Evolutionary conservation across 1,140 invertebrate genomes (phyloP), one percentile per base, ranked within the genome.

Genomic region (Psilanteris sp.): DNA sequence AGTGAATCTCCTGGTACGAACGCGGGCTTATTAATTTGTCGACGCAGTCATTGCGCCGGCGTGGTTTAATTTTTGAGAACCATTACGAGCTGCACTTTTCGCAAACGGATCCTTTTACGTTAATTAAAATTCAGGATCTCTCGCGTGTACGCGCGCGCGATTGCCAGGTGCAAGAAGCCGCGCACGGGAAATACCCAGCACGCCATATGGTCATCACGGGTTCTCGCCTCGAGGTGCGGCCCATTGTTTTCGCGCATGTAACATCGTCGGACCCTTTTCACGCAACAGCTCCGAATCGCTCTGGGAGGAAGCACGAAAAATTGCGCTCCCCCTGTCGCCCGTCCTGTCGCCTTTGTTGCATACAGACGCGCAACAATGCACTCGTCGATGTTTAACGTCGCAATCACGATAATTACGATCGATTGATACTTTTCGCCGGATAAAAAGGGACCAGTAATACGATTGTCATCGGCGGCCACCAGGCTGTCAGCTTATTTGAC

Each of bases 161-260:
- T 46, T 22, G 39, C 67, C 55, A 71, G 67, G 67, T 71, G 67
- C 46, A 61, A 61, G 54, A 37, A 59, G 52, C 18, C 39, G 11
- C 2, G 16, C 18, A 24, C 20, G 46, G 44, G 26, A 59, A 70
- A 57, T 70, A 41, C 48, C 50, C 54, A 55, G 68, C 57, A 72
- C 50, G 68, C 68, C 57, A 71, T 71, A 71, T 71, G 67, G 67
- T 31, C 67, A 71, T 71, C 67, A 71, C 16, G 39, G n/a, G 13
- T 15, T 50, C 48, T 54, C 55, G 67, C 67, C 67, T 61, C 26
- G 67, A 71, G 55, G 67, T 62, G 55, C 39, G 55, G 67, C 54
- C 39, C 37, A 71, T 71, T 71, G 67, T 71, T 61, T 61, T 61
- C 46, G 46, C 52, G 48, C 48, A 39, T 16, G 66, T 55, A 29